Evolutionary conservation across 2,888 invertebrate species (phyloP), one percentile per base, ranked within the genome.

Genomic region (Eucera pruinosa): DNA sequence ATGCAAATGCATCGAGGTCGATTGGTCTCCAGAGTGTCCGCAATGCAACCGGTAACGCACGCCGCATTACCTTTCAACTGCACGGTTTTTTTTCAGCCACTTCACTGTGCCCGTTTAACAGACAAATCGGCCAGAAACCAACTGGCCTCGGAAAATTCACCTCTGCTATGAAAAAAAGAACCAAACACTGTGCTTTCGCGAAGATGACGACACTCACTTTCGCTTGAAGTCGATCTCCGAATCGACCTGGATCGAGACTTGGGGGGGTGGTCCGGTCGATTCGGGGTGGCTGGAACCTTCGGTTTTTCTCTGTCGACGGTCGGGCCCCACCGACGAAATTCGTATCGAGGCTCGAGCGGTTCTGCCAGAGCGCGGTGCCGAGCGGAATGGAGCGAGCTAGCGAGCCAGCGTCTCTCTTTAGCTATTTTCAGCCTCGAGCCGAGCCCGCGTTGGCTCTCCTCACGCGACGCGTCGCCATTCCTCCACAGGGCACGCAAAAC

Each of bases 301-400:
- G 64, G n/a, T n/a, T 66, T 33, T 48, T 15, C 20, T 58, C 33
- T 30, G 43, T 57, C 62, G 76, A 39, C n/a, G 57, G 61, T 69
- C 68, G 82, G 77, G 45, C 82, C 82, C 78, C 81, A 64, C 75
- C 82, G 86, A 86, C 82, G 88, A 87, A 88, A 86, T 83, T 88
- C 87, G 86, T 82, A 78, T 85, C 87, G 86, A 84, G 83, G 87
- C 87, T 87, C 84, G 84, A 83, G 81, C 86, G 84, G 87, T 82
- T 88, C 84, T 88, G 85, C 78, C 82, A 82, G 85, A 81, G 82
- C 82, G 83, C 82, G 75, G 78, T 78, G 79, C 81, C 80, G 81
- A 83, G 80, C 82, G 77, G 85, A 82, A 80, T 85, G 86, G 85
- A 85, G 87, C 87, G 82, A 50, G 62, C 48, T 50, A 71, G 48